These are phyloP conservation scores for Sebastes hubbsi DNA, from an alignment of 2,797 vertebrate species.

Conservation along the genomic window DNA sequence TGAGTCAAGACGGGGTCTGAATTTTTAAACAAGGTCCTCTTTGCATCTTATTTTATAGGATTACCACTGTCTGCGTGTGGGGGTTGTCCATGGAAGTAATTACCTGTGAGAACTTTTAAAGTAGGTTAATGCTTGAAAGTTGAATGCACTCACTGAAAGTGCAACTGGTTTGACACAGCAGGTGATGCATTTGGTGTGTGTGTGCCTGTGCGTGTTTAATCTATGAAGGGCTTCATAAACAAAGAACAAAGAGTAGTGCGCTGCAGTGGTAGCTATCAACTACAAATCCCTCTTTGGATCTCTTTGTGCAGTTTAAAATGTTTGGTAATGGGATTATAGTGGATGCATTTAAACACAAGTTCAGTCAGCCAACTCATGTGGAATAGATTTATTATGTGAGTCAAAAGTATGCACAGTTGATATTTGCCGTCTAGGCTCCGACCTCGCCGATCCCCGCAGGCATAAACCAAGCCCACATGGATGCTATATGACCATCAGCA, in stretches of 20 bases:
- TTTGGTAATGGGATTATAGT: constrained; percentile 37
- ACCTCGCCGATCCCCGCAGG: not conserved
- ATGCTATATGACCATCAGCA: constrained; percentile 10
- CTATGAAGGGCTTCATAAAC: constrained; percentile 9
- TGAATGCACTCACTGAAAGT: constrained; percentile 31
- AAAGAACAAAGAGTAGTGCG: constrained; percentile 12
- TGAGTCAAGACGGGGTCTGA: constrained; percentile 71
- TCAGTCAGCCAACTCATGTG: constrained; percentile 27
- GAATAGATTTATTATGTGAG: constrained; percentile 34
- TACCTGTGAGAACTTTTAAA: constrained; percentile 70
- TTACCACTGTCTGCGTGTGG: constrained; percentile 52
- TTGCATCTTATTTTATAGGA: constrained; percentile 56
- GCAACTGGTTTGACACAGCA: constrained; percentile 29
- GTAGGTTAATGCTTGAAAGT: constrained; percentile 70
- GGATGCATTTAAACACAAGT: constrained; percentile 36
- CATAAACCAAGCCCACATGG: not conserved
- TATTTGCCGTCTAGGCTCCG: constrained; percentile 51
- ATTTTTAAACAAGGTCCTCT: constrained; percentile 78
- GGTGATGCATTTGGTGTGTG: constrained; percentile 18
- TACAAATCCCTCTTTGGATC: constrained; percentile 33
- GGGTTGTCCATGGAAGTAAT: constrained; percentile 56
- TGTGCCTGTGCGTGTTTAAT: constrained; percentile 3
- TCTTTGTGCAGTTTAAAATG: constrained; percentile 36
- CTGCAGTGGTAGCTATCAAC: not conserved
- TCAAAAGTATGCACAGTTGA: constrained; percentile 62